Conservation (phyloP, 2,888 invertebrate genomes). For the Malthinus seriepunctatus region DNA sequence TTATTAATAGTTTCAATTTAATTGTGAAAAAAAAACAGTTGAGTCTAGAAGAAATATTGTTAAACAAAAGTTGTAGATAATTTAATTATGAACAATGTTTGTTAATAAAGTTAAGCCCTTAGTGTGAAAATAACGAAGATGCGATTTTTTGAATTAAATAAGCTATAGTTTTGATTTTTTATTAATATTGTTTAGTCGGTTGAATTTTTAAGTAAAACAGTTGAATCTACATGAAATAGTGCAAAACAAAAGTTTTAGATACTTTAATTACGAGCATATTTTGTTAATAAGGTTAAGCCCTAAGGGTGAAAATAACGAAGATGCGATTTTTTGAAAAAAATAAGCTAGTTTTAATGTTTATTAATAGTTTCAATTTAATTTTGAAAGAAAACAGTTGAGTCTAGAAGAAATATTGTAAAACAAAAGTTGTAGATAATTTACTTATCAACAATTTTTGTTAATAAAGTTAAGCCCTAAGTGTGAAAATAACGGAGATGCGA, state of each 20-base stretch:
- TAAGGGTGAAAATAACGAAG: not conserved
- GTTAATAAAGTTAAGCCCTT: too few species aligned
- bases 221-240: too few species aligned
- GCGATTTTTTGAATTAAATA: too few species aligned
- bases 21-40: conserved; percentile 1
- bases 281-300: too few species aligned
- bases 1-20: not conserved
- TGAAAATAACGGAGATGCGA: not conserved
- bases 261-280: too few species aligned
- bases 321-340: not conserved
- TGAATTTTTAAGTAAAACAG: too few species aligned
- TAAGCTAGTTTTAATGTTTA: not conserved
- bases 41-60: not conserved
- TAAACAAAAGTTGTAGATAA: not conserved
- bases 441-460: too few species aligned
- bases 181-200: too few species aligned
- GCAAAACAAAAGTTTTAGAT: too few species aligned
- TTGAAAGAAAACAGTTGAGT: not conserved
- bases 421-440: not conserved
- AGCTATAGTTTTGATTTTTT: too few species aligned
- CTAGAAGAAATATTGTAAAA: not conserved
- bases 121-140: too few species aligned
- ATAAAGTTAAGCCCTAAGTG: not conserved
- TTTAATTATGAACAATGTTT: too few species aligned
- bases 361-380: not conserved